Base-by-base conservation (phyloP, 2,113 vertebrate species). In the Cnemophilus loriae region DNA sequence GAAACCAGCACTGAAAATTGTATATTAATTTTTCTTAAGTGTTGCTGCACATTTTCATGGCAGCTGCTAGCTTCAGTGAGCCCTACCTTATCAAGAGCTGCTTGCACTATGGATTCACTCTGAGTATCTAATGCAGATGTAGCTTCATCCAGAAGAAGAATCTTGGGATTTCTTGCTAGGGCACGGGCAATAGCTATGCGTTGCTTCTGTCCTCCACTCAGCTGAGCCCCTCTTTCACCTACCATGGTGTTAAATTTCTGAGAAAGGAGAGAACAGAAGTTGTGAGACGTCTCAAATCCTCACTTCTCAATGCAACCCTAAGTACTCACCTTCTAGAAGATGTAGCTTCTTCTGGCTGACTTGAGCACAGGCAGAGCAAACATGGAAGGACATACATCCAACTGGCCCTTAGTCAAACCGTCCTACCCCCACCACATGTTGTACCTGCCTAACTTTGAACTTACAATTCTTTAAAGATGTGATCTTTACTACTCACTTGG, bases 181-280 rank as follows among this genome's bases (percentile, higher is more conserved):
- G 97, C 98, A 71, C 96, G 95, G 42, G 98, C 97, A 90, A 98
- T 98, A 64, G 98, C 97, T 92, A 98, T 98, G 90, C 96, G 87
- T 32, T 98, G 98, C 84, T 98, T 98, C 94, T 98, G 98, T n/a
- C 98, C 98, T 39, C 97, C 98, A 47, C 98, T 98, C 68, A 98
- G 96, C 74, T 98, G 97, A 84, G 97, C 97, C 7, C 98, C 98
- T 71, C 97, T 95, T 93, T 98, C 97, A 16, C 98, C 98, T 33
- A 98, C 98, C 93, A 98, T 92, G 13, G 98, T 98, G 92, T 98
- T 93, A 90, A 98, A 97, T 95, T 95, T 97, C 97, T 98, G 84
- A 84, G 63, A 77, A 87, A 88, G 33, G 12, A 96, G 22, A 73
- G 67, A 56, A 52, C 5, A 52, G 16, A 91, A 47, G 23, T 33